phyloP scores from a whole-genome alignment of 2,797 vertebrate species.

The Falco peregrinus region DNA sequence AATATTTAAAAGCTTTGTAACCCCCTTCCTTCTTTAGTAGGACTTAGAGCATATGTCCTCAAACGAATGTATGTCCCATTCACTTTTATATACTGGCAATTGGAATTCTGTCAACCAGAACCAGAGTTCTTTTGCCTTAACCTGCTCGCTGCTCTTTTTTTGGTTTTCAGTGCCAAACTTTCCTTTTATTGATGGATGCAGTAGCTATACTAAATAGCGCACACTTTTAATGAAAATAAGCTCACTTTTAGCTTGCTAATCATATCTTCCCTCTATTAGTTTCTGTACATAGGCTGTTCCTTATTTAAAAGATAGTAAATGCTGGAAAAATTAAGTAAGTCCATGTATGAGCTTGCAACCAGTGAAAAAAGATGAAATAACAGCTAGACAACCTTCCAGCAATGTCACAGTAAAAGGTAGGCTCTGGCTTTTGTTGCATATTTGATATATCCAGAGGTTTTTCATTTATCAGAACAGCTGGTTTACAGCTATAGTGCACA shows the following conservation, averaged over 20 bases:
- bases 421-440: neutral
- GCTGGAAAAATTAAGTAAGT: neutral
- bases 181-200: neutral
- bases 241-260: neutral
- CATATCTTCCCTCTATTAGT: neutral
- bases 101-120: constrained; percentile 38
- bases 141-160: neutral
- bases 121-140: neutral
- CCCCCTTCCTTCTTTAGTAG: neutral
- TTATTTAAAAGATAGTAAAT: neutral
- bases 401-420: neutral
- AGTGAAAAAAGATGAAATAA: neutral
- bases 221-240: neutral
- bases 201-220: neutral
- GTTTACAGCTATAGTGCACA: neutral
- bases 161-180: neutral
- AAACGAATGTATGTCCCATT: neutral
- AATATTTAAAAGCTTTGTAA: constrained; percentile 44
- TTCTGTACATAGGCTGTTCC: neutral
- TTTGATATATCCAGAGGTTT: neutral
- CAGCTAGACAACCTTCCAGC: neutral
- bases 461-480: neutral
- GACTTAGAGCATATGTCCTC: neutral
- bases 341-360: neutral
- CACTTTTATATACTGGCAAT: neutral